Percentiles rank a stretch among this genome's conserved stretches.
phyloP scores from a whole-genome alignment of 2,113 vertebrate genomes.

The Python bivittatus region DNA sequence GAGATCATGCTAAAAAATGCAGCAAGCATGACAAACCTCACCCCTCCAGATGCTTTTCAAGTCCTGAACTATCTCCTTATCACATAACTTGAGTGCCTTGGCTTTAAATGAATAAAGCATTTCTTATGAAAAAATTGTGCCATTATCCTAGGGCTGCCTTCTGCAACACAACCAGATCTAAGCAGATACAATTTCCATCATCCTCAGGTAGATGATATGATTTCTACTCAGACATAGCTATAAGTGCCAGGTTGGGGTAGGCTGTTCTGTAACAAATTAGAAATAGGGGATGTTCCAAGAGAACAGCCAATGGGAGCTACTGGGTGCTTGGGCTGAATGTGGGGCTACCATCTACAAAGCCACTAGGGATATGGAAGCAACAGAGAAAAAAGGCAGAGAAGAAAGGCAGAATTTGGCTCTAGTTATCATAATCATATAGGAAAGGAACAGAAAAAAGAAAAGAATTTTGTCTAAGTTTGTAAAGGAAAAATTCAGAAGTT shows the following conservation, averaged over 20 bases:
- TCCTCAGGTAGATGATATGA: not conserved
- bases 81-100: not conserved
- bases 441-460: not conserved
- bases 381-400: not conserved
- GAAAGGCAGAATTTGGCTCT: not conserved
- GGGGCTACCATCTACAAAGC: not conserved
- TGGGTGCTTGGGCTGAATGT: not conserved
- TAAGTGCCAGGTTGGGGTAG: not conserved
- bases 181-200: not conserved
- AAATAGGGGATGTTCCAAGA: not conserved
- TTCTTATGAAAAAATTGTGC: not conserved
- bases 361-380: not conserved
- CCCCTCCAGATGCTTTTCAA: not conserved
- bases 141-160: not conserved
- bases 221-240: not conserved
- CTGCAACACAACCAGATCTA: not conserved
- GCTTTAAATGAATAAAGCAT: not conserved
- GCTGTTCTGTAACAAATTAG: not conserved
- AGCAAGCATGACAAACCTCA: not conserved
- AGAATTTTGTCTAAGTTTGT: not conserved
- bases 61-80: not conserved
- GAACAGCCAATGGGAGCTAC: not conserved
- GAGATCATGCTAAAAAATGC: not conserved
- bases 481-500: not conserved
- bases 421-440: not conserved